Evolutionary conservation across 2,888 invertebrate species (phyloP).

Genomic region (Dromius quadrimaculatus): DNA sequence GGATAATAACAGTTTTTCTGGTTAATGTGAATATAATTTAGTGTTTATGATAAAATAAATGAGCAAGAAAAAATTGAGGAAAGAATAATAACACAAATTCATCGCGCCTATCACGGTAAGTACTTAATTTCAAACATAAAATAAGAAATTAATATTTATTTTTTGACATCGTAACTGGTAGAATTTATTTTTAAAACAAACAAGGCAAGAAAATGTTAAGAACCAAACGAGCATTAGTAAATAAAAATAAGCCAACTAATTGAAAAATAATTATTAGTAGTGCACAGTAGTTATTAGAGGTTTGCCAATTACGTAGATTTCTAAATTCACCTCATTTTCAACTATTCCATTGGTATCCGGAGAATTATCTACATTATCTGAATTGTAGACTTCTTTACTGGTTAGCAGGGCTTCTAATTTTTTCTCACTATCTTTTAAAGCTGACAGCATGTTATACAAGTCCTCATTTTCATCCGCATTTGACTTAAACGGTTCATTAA

Average conservation of each 20-base stretch:
- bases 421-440: constrained; percentile 77
- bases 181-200: neutral
- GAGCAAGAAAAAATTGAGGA: too few relatives aligned
- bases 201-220: neutral
- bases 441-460: constrained; percentile 75
- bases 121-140: too few relatives aligned
- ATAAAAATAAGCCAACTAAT: constrained; percentile 11
- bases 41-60: too few relatives aligned
- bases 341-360: constrained; percentile 10
- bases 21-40: too few relatives aligned
- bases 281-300: neutral
- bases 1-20: too few relatives aligned
- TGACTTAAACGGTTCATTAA: constrained; percentile 51
- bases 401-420: constrained; percentile 73
- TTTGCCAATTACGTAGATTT: constrained; percentile 21
- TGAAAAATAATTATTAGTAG: neutral
- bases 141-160: too few relatives aligned
- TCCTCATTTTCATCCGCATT: constrained; percentile 68
- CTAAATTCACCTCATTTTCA: constrained; percentile 39
- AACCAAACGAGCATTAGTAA: constrained; percentile 21
- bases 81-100: too few relatives aligned
- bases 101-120: too few relatives aligned
- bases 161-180: too few relatives aligned
- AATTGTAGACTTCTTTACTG: constrained; percentile 59
- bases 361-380: constrained; percentile 5